Evolutionary conservation across 1,140 invertebrate species (phyloP).

Genomic region (Trachelipus rathkii): DNA sequence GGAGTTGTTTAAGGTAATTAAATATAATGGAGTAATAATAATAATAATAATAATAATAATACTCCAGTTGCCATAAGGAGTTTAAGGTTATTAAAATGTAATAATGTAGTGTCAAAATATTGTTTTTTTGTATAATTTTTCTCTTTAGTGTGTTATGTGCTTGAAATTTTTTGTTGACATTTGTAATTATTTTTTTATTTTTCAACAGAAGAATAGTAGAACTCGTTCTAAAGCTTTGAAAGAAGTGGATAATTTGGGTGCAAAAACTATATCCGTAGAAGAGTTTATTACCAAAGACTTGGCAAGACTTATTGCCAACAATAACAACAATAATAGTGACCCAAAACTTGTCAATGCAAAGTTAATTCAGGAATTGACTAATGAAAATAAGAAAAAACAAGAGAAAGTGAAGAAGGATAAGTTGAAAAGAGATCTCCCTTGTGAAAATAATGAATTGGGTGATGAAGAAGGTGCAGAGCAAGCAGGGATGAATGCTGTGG

Average conservation of each 20-base stretch:
- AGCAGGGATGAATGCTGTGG: slow-evolving; percentile 10
- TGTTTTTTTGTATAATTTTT: no score
- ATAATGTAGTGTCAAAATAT: no score
- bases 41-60: no score
- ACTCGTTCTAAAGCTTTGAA: slow-evolving; percentile 12
- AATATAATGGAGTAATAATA: no score
- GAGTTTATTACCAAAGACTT: slow-evolving; percentile 23
- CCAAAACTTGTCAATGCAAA: not conserved
- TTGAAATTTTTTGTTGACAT: no score
- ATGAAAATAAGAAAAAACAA: not conserved
- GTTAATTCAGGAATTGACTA: not conserved
- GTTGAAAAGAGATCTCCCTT: not conserved
- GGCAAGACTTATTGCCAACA: not conserved
- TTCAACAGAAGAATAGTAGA: not conserved
- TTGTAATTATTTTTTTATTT: no score
- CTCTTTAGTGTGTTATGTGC: no score
- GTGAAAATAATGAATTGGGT: not conserved
- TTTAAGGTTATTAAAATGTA: not conserved
- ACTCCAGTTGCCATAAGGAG: no score
- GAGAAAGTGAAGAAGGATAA: not conserved
- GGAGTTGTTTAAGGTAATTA: no score
- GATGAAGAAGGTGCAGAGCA: slow-evolving; percentile 12
- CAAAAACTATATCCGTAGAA: slow-evolving; percentile 22
- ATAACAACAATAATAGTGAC: slow-evolving; percentile 16
- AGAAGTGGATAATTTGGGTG: not conserved